A percentile compares a stretch with the other conserved stretches of the same genome.
Evolutionary conservation across 2,888 invertebrate species (phyloP).

Genomic region (Eupithecia vulgata): DNA sequence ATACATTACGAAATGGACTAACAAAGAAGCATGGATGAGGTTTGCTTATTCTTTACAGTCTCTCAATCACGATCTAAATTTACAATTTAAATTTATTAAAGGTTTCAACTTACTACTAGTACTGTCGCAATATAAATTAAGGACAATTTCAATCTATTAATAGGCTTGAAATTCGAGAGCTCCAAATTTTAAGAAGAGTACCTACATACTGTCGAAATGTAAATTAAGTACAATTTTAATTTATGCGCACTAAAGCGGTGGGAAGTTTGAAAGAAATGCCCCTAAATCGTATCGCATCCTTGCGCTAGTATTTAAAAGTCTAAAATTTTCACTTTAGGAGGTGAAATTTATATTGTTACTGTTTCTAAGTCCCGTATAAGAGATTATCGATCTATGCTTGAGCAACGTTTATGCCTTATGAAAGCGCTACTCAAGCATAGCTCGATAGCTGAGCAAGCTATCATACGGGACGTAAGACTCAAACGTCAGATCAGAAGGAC

Average conservation of each 20-base stretch:
- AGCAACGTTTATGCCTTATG: too few species aligned
- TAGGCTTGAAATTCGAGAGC: not conserved
- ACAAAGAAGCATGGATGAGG: not conserved
- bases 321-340: not conserved
- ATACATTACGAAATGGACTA: not conserved
- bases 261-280: not conserved
- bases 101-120: too few species aligned
- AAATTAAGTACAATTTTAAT: too few species aligned
- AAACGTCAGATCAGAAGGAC: not conserved
- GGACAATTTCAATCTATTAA: too few species aligned
- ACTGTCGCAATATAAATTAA: too few species aligned
- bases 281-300: not conserved
- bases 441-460: too few species aligned
- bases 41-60: not conserved
- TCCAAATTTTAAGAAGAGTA: not conserved
- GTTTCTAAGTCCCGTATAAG: not conserved
- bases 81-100: not conserved
- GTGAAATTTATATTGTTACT: not conserved
- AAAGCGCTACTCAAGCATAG: too few species aligned
- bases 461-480: not conserved
- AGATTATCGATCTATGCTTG: too few species aligned
- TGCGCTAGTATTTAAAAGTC: not conserved
- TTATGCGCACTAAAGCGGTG: not conserved
- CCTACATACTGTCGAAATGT: too few species aligned
- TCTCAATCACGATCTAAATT: not conserved